Evolutionary conservation across 2,797 vertebrate species (phyloP), one percentile per base, ranked within the genome.

Genomic region (Pterois miles): DNA sequence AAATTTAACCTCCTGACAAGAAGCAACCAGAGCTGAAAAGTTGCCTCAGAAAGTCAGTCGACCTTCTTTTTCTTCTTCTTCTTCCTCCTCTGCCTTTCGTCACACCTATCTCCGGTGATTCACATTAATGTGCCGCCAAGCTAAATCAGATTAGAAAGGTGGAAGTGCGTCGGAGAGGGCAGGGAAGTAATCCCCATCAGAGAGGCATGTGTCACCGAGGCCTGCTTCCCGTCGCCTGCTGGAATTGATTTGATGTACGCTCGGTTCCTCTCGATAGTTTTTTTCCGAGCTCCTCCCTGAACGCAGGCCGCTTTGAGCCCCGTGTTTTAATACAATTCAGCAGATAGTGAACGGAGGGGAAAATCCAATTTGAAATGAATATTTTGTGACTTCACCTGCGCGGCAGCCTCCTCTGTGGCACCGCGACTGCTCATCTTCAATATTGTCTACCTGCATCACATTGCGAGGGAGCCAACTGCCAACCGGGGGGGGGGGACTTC

Each of bases 351-450:
- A 69, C 56, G 20, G 79, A 82, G 69, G 65, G 71, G 88, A 76
- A 90, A 90, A 91, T 88, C 80, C 87, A 81, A 91, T 92, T 94
- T 93, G 84, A 93, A 91, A 91, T 87, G 38, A 91, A 91, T 91
- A 85, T 87, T 85, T 78, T 36, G 71, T 85, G 65, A 85, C 87
- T 91, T 89, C 79, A 88, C 90, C 89, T 88, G 87, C 54, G 38
- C 52, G 29, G 60, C 82, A 29, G 63, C 65, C 70, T 86, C 83
- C 85, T 87, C 76, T 68, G 73, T 56, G 81, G 83, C 22, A n/a
- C 84, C 31, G 46, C 23, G 27, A 11, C 82, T 6, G 71, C 81
- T 91, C 83, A 74, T 77, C 78, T 82, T 87, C 85, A 86, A 78
- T 86, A 81, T 82, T 88, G 86, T 90, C 87, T 81, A 79, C 84